Evolutionary conservation across 2,888 invertebrate genomes (phyloP).

Genomic region (Synanthedon andrenaeformis): DNA sequence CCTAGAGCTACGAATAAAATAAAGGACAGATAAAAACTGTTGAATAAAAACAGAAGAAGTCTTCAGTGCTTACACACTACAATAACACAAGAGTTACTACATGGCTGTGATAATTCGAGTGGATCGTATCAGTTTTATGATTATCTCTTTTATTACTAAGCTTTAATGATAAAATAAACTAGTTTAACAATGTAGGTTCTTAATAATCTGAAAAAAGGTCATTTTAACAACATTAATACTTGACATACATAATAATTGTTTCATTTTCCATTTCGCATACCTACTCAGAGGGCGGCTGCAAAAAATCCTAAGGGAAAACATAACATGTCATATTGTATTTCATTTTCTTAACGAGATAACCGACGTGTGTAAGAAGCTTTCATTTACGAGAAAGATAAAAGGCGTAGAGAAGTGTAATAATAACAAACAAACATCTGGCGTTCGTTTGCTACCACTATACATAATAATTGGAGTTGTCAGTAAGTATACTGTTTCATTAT

Average conservation of each 20-base stretch:
- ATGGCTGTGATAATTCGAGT: background rate
- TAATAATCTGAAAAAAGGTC: too few relatives aligned
- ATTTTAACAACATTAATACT: too few relatives aligned
- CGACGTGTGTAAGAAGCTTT: conserved; percentile 17
- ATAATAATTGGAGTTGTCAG: too few relatives aligned
- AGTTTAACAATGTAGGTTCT: too few relatives aligned
- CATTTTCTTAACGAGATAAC: conserved; percentile 7
- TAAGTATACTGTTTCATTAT: too few relatives aligned
- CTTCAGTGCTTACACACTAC: too few relatives aligned
- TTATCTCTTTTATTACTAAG: too few relatives aligned
- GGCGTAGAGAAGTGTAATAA: conserved; percentile 20
- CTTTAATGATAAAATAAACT: too few relatives aligned
- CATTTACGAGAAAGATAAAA: conserved; percentile 23
- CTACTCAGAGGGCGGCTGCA: background rate
- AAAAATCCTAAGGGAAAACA: background rate
- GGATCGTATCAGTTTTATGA: background rate
- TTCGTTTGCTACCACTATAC: conserved; percentile 4
- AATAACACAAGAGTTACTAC: too few relatives aligned
- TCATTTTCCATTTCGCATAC: background rate
- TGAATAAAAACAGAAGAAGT: too few relatives aligned
- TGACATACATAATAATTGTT: background rate
- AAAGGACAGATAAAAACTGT: too few relatives aligned
- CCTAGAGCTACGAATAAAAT: too few relatives aligned
- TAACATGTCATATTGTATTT: background rate
- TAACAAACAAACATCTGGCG: conserved; percentile 32